A percentile compares a stretch with the other conserved stretches of the same genome.
Conservation (phyloP, 35 echinoderm and acorn worm species). For the Lytechinus pictus region DNA sequence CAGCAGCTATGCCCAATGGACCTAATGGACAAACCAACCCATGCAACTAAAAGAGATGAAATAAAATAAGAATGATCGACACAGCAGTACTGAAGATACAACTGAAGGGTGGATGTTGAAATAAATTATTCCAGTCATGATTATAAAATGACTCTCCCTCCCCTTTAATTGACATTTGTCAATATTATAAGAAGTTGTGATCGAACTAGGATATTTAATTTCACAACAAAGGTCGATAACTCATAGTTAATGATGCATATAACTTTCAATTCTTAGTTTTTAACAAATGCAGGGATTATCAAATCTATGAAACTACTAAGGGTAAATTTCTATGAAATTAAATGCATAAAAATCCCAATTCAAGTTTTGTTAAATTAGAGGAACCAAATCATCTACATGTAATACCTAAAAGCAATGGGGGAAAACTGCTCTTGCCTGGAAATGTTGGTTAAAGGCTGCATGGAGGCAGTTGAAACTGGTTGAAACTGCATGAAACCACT, state of each 20-base stretch:
- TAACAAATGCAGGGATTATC: background rate
- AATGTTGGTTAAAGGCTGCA: background rate
- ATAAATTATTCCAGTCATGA: background rate
- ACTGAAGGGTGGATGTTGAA: background rate
- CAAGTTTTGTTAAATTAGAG: background rate
- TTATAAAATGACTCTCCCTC: background rate
- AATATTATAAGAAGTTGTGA: background rate
- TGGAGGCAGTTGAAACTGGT: background rate
- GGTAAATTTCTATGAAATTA: background rate
- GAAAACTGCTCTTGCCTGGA: background rate
- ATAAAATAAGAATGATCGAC: background rate
- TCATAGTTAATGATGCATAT: background rate
- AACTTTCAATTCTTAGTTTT: background rate
- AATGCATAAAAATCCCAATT: background rate
- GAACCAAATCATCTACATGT: background rate
- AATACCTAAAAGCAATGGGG: background rate
- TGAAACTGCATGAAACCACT: background rate
- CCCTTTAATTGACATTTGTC: background rate
- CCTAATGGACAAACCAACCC: background rate
- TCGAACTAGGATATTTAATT: background rate
- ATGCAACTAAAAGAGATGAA: background rate
- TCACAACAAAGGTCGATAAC: background rate
- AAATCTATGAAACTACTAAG: background rate
- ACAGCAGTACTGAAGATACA: background rate
- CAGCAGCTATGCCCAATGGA: background rate